These are phyloP conservation scores for Zonotrichia leucophrys DNA, from an alignment of 2,113 vertebrate genomes.

Conservation along the genomic window DNA sequence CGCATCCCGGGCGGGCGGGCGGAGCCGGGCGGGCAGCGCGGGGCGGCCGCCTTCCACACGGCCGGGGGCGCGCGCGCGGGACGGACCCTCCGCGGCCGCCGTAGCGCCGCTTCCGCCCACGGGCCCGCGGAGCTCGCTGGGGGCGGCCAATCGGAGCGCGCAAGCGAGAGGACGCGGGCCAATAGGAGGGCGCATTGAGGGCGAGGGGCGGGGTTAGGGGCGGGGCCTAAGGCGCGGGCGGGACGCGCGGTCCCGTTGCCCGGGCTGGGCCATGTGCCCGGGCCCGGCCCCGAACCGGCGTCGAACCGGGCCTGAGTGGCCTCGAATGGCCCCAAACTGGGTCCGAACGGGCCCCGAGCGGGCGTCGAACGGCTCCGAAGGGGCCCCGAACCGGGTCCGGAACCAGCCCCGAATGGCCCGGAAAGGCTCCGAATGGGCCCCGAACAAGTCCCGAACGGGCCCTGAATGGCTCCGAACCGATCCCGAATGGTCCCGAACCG, in stretches of 20 bases:
- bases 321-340: too few relatives aligned
- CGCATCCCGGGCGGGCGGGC: too few relatives aligned
- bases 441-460: not conserved
- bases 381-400: too few relatives aligned
- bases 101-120: not conserved
- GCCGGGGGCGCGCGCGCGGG: not conserved
- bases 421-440: not conserved
- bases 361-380: too few relatives aligned
- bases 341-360: too few relatives aligned
- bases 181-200: not conserved
- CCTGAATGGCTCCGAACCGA: not conserved
- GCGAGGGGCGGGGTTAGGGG: not conserved
- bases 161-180: rapidly evolving
- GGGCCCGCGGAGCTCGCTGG: not conserved
- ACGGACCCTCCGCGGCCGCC: not conserved
- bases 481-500: too few relatives aligned
- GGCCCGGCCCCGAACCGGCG: not conserved
- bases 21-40: too few relatives aligned
- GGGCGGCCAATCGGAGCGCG: not conserved
- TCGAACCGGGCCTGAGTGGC: too few relatives aligned
- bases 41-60: not conserved
- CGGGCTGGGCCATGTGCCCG: not conserved
- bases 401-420: too few relatives aligned
- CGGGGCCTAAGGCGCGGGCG: not conserved
- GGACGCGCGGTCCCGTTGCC: not conserved